These are phyloP conservation scores for Syrphus vitripennis DNA, from an alignment of 2,888 invertebrate species.

Conservation along the genomic window DNA sequence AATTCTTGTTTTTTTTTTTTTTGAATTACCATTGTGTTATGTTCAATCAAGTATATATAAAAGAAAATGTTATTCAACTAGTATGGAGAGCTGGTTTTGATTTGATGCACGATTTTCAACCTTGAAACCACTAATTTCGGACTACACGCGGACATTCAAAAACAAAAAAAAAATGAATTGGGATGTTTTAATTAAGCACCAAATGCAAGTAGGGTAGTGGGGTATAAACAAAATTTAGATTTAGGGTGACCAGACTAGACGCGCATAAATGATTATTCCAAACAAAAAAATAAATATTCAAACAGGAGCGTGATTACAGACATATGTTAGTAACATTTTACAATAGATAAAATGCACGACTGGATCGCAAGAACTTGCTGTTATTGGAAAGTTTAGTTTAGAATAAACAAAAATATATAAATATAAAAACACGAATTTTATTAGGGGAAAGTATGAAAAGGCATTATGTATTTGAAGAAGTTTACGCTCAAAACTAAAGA, in stretches of 20 bases:
- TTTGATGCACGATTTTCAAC: background rate
- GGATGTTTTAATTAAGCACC: background rate
- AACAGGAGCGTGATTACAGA: too few species aligned
- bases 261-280: background rate
- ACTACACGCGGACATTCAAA: background rate
- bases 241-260: background rate
- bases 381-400: too few species aligned
- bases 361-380: too few species aligned
- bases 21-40: constrained; percentile 10
- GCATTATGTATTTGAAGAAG: too few species aligned
- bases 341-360: too few species aligned
- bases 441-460: too few species aligned
- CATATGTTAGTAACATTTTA: too few species aligned
- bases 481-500: too few species aligned
- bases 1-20: background rate
- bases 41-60: background rate
- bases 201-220: background rate
- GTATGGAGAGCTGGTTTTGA: background rate
- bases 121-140: background rate
- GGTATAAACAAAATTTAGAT: background rate
- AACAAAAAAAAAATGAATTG: background rate
- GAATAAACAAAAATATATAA: too few species aligned
- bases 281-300: too few species aligned
- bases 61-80: background rate
- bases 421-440: too few species aligned